Evolutionary conservation across 2,113 vertebrate species (phyloP).

Genomic region (Tinamus guttatus): DNA sequence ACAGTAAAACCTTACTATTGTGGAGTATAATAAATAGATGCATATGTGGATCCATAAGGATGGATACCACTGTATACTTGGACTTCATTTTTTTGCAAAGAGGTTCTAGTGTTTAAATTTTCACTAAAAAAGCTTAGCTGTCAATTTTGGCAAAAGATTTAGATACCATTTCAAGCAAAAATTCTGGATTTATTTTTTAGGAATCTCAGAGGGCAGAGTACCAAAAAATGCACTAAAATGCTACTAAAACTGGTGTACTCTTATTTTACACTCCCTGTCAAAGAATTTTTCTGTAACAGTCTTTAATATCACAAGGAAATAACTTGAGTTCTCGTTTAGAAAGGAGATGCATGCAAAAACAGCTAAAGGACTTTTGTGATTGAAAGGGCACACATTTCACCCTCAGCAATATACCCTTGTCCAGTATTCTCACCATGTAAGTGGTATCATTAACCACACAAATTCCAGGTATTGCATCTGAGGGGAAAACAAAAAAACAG

Average conservation of each 20-base stretch:
- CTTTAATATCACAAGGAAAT: not conserved
- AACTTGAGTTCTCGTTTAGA: not conserved
- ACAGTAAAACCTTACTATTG: not conserved
- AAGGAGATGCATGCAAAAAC: not conserved
- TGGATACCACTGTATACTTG: not conserved
- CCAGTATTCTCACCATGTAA: conserved; percentile 74
- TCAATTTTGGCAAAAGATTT: not conserved
- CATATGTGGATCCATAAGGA: not conserved
- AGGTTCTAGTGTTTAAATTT: not conserved
- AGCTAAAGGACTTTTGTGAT: not conserved
- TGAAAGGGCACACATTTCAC: not conserved
- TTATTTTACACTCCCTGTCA: not conserved
- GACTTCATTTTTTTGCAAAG: not conserved
- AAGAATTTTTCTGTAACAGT: not conserved
- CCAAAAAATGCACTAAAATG: not conserved
- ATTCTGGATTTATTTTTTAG: not conserved
- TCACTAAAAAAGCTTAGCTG: not conserved
- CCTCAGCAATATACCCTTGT: not conserved
- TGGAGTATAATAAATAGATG: not conserved
- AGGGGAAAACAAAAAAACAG: not conserved
- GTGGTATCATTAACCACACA: conserved; percentile 76
- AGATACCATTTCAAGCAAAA: not conserved
- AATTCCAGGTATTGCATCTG: conserved; percentile 71
- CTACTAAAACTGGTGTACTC: not conserved
- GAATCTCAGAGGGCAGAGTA: not conserved